A percentile compares a stretch with the other conserved stretches of the same genome.
Evolutionary conservation across 2,888 invertebrate genomes (phyloP).

Genomic region (Papilio protenor): DNA sequence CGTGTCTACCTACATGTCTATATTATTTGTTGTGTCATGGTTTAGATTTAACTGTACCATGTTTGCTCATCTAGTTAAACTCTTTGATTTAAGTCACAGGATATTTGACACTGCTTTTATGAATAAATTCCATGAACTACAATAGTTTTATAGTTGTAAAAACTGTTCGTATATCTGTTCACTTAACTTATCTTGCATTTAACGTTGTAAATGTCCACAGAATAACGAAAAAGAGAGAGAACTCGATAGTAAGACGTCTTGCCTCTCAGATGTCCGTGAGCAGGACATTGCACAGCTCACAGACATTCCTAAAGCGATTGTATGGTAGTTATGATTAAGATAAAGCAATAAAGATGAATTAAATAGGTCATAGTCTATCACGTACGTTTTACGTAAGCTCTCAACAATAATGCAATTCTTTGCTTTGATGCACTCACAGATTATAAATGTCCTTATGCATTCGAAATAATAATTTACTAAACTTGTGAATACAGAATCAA

Average conservation of each 20-base stretch:
- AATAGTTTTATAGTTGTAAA: neutral
- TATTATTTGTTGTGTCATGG: slow-evolving; percentile 40
- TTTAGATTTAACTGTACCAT: slow-evolving; percentile 30
- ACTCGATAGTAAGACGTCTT: neutral
- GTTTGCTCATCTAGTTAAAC: neutral
- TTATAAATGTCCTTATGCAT: neutral
- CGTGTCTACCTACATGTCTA: slow-evolving; percentile 51
- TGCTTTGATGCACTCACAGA: slow-evolving; percentile 5
- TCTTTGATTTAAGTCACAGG: neutral
- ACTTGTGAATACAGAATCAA: neutral
- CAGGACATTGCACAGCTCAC: slow-evolving; percentile 2
- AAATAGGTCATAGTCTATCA: slow-evolving; percentile 22
- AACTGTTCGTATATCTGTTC: neutral
- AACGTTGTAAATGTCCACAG: neutral
- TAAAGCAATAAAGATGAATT: slow-evolving; percentile 33
- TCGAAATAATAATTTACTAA: neutral
- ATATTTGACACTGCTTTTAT: neutral
- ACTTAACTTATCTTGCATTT: neutral
- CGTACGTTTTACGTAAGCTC: neutral
- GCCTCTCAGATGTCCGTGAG: slow-evolving; percentile 16
- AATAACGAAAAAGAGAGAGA: neutral
- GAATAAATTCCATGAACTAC: neutral
- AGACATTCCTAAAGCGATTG: slow-evolving; percentile 15
- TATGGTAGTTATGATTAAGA: slow-evolving; percentile 25
- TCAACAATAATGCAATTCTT: slow-evolving; percentile 10